A percentile compares a stretch with the other conserved stretches of the same genome.
phyloP scores from a whole-genome alignment of 2,888 invertebrate genomes.

The Andrena trimmerana region DNA sequence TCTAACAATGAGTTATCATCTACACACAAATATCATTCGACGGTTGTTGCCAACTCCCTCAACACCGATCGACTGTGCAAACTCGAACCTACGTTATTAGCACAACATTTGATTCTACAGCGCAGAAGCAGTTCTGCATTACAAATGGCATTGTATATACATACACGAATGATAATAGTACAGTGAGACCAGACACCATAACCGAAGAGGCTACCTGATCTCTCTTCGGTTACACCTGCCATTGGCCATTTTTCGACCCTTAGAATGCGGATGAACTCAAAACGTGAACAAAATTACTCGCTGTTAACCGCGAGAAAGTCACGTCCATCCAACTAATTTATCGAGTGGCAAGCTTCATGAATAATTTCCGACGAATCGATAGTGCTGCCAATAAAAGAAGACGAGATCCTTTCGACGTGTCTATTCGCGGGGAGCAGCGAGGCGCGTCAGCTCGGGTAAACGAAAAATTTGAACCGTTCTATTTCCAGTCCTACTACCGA shows the following conservation, averaged over 20 bases:
- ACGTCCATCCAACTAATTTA: background rate
- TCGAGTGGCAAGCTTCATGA: background rate
- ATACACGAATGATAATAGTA: slow-evolving; percentile 1
- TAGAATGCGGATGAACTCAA: background rate
- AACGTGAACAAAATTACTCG: too few relatives aligned
- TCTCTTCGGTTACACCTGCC: background rate
- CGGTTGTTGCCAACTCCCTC: background rate
- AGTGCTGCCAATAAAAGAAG: background rate
- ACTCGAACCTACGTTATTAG: background rate
- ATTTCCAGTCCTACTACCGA: slow-evolving; percentile 34
- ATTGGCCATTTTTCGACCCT: background rate
- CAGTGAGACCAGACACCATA: background rate
- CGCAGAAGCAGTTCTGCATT: background rate
- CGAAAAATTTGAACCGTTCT: slow-evolving; percentile 44
- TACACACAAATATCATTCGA: background rate
- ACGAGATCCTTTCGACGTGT: background rate
- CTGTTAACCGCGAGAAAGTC: background rate
- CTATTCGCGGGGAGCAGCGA: background rate
- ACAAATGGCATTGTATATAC: background rate
- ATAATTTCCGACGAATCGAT: background rate
- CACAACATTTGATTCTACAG: background rate
- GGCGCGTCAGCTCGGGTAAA: background rate
- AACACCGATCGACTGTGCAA: background rate
- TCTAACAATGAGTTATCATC: background rate
- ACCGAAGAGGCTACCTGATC: background rate